Evolutionary conservation across 2,888 invertebrate genomes (phyloP), one percentile per base, ranked within the genome.

Genomic region (Trichopria drosophilae): DNA sequence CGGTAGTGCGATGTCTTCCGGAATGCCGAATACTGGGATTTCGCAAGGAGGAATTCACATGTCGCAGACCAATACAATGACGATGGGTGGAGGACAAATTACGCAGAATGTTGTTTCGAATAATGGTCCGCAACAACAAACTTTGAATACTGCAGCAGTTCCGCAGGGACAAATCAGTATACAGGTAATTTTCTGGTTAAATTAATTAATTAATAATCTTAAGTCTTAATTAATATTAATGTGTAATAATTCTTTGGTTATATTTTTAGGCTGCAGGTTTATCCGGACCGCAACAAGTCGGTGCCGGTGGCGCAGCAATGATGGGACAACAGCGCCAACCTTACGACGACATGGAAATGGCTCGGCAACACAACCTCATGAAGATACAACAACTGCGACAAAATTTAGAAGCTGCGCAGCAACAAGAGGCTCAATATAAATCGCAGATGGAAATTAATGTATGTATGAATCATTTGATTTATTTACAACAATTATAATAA

Each of bases 401-500:
- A 73, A 88, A 87, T 0, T 72, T 90, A 51, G 88, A 89, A 70
- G 88, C 87, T 0, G 89, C 90, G 0, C 89, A 90, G 59, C 88
- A 89, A 64, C 84, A 84, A 66, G 85, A 86, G 66, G 84, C 86
- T 28, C 88, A 89, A 75, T 88, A 87, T 75, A 88, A 88, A 73
- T 84, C 84, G 23, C 87, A 88, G 69, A 79, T 88, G 77, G 87
- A 87, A 74, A 83, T 85, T 62, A 85, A 85, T 76, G 83, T 83
- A 64, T 83, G 84, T 64, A 78, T 78, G 75, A 79, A 80, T 58
- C 77, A 79, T 42, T 13, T 9, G n/a, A 47, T 29, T 34, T 37
- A 32, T 20, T 36, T 37, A 23, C 16, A 5, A 10, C 2, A n/a
- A 2, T 15, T 12, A 20, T n/a, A 23, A 40, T 41, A 40, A 20